phyloP scores from a whole-genome alignment of 1,140 invertebrate genomes.

The Wasmannia auropunctata region DNA sequence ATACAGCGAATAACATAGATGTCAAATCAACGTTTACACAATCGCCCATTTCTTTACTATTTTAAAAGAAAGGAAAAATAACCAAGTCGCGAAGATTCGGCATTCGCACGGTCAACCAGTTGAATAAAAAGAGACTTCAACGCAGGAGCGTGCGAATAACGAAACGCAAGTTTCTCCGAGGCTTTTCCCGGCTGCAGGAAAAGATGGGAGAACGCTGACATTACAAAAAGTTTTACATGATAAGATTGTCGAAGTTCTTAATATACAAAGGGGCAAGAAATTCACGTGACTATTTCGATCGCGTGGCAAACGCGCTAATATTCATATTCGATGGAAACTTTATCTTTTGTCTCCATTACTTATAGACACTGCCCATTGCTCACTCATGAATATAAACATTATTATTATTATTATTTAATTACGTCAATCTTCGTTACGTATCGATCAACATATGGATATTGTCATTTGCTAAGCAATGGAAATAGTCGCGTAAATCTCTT shows the following conservation, averaged over 20 bases:
- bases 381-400: background rate
- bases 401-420: constrained; percentile 21
- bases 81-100: constrained; percentile 61
- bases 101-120: constrained; percentile 63
- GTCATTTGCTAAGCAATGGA: background rate
- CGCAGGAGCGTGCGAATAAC: constrained; percentile 64
- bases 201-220: constrained; percentile 69
- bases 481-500: constrained; percentile 54
- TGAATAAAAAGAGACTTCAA: constrained; percentile 59
- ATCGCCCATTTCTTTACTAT: constrained; percentile 57
- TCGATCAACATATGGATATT: constrained; percentile 9
- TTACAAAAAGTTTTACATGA: constrained; percentile 17
- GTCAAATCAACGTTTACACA: constrained; percentile 66
- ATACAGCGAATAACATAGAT: constrained; percentile 67
- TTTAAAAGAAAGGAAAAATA: constrained; percentile 62
- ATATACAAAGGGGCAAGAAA: background rate
- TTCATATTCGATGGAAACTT: constrained; percentile 3
- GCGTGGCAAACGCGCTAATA: background rate
- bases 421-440: constrained; percentile 31
- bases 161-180: constrained; percentile 62
- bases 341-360: background rate
- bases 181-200: constrained; percentile 74
- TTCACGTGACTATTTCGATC: constrained; percentile 23
- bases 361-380: background rate
- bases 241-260: constrained; percentile 36